Percentiles rank a stretch among this genome's conserved stretches.
phyloP scores from a whole-genome alignment of 2,888 invertebrate genomes.

The Scelioninae gen. 2 region DNA sequence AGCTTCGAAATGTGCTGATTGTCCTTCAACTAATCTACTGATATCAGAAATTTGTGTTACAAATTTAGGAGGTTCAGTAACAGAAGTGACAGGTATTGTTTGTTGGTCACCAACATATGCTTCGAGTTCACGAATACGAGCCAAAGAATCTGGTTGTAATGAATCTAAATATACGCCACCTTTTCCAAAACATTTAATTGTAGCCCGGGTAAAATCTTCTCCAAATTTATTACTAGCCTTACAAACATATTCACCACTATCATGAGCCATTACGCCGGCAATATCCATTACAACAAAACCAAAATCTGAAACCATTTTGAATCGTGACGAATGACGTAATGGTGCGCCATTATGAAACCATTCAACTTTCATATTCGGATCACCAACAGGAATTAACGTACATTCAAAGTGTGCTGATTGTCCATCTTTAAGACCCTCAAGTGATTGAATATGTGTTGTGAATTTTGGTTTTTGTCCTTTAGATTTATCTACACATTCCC shows the following conservation, averaged over 20 bases:
- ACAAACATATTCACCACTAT: constrained; percentile 95
- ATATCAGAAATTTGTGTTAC: constrained; percentile 91
- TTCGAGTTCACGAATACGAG: constrained; percentile 91
- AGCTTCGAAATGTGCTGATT: constrained; percentile 95
- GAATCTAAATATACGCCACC: constrained; percentile 92
- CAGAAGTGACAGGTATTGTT: constrained; percentile 80
- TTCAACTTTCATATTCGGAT: constrained; percentile 94
- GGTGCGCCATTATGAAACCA: constrained; percentile 98
- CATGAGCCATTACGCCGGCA: constrained; percentile 94
- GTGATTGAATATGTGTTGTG: constrained; percentile 89
- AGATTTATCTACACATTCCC: constrained; percentile 89
- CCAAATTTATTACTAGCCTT: constrained; percentile 94
- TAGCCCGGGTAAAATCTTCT: constrained; percentile 91
- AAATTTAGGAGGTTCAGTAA: constrained; percentile 91
- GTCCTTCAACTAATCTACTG: constrained; percentile 92
- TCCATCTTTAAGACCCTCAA: constrained; percentile 91
- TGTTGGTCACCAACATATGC: constrained; percentile 81
- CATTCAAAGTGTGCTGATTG: constrained; percentile 97
- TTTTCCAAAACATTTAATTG: constrained; percentile 87
- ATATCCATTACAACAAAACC: constrained; percentile 96
- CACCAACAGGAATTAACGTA: constrained; percentile 93
- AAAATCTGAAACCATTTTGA: constrained; percentile 95
- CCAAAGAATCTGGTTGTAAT: constrained; percentile 92
- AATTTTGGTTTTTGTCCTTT: constrained; percentile 92
- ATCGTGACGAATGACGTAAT: constrained; percentile 90